Evolutionary conservation across 2,888 invertebrate species (phyloP), one percentile per base, ranked within the genome.

Genomic region (Rotaria macrura): DNA sequence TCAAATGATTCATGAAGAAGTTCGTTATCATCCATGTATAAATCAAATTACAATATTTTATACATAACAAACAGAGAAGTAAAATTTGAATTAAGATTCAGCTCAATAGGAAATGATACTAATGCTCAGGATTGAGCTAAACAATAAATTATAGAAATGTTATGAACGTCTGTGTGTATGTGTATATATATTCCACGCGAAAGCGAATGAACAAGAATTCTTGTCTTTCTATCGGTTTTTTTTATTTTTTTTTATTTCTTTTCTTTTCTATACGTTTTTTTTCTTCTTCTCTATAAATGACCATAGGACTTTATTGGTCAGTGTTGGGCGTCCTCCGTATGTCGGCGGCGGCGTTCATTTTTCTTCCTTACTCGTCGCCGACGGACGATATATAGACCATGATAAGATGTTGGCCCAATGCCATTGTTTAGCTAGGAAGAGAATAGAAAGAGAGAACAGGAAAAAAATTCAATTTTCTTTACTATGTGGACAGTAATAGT

Each of bases 91-190:
- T 7, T 43, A 57, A 29, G 29, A 57, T n/a, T n/a, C 47, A 65
- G 17, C 65, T 65, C 65, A 65, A 65, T 65, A 14, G 1, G 34
- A 65, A 34, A 34, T 14, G 12, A 34, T 29, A n/a, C 65, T 34
- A 65, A 29, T 65, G 65, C 65, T 65, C 65, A 65, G 65, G n/a
- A n/a, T 34, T 65, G 65, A 65, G 65, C 65, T 65, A 65, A 65
- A 29, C 65, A 65, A 65, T 34, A 65, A 65, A 65, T 47, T 12
- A 47, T 47, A 47, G 47, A 47, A 12, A 47, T 34, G 65, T 34
- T 65, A 20, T 65, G 65, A 38, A 29, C 4, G 65, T 65, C 29
- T 65, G 4, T 65, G 20, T 14, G 47, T 65, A 65, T 34, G 34
- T 34, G 47, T 65, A 65, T n/a, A n/a, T n/a, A n/a, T 65, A 20